Base-by-base conservation (phyloP, 1,140 invertebrate species). In the Lordiphosa mommai region DNA sequence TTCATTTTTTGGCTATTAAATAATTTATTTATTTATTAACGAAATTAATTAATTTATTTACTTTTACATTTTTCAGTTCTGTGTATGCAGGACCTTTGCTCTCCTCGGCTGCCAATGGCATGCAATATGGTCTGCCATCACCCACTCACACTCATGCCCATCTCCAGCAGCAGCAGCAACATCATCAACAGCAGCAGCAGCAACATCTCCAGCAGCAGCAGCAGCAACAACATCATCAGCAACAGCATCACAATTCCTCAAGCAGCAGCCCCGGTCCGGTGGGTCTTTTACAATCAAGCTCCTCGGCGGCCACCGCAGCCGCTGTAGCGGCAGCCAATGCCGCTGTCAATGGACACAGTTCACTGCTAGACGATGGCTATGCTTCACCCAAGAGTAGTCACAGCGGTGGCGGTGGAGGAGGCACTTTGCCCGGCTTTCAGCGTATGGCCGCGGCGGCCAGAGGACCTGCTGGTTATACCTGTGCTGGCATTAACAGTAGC, bases 341-440 rank as follows among this genome's bases (percentile, higher is more conserved):
- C 23, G 55, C 67, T 16, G 67, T 53, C 41, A 59, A 56, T 14
- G 73, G 53, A 46, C 73, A 77, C 34, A 73, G 63, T 23, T 69
- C 51, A 23, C 49, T 71, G 27, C 59, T 85, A 34, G 71, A 82
- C 59, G 85, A 87, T 30, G 79, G 86, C 57, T 87, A 87, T 16
- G 80, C 61, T 17, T 88, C 86, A 14, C 77, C 86, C 13, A 84
- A 77, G 37, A 86, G 86, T 38, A 80, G 64, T 17, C 72, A 76
- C 51, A 88, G 79, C 13, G 55, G 52, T 37, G 52, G 50, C 5
- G 48, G 47, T 7, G 50, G 59, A 4, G 59, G 61, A 3, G 76
- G 84, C 20, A 61, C 79, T 4, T 51, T 89, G 43, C 88, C 87
- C 6, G 87, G 59, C 43, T 88, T 88, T 23, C 79, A 88, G 41